Base-by-base conservation (phyloP, 2,797 vertebrate species). In the Enteromius treurensis region DNA sequence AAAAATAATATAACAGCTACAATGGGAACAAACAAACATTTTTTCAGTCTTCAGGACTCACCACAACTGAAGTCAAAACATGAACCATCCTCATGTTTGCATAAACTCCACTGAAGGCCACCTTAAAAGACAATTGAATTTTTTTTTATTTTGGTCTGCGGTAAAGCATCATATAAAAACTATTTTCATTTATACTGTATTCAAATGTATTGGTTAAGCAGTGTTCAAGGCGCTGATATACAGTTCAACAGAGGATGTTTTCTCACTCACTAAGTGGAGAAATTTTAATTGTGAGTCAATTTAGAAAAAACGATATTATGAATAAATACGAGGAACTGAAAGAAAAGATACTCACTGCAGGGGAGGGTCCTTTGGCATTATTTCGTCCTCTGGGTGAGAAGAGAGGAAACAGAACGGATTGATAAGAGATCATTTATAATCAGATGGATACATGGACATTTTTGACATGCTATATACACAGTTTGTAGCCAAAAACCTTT, bases 71-170 rank as follows among this genome's bases (percentile, higher is more conserved):
- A 79, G 98, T 99, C 90, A 99, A 96, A 90, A 98, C 96, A 91
- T 99, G 97, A 94, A 99, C 98, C 98, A 99, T 98, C 94, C 98
- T 96, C 97, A 98, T 97, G 90, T 99, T 99, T 95, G 97, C 97
- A 96, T 99, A 99, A 92, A 99, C 97, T 89, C 98, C 98, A 94
- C 97, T 98, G 89, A 97, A 99, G 91, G 97, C 95, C 90, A 98
- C 96, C 98, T 99, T 91, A 86, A 88, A 86, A 85, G 42, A 76
- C 82, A 87, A 85, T 58, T 29, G 19, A 81, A 86, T 26, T 26
- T 26, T 26, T 26, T 26, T 26, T 86, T 5, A 88, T 64, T 89
- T 82, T 85, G 83, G 1, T 55, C 0, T 73, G 55, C 82, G 49
- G 19, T 26, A 87, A 40, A 15, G 4, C 13, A 55, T 62, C 47